These are phyloP conservation scores for Galeruca laticollis DNA, from an alignment of 2,888 invertebrate species.

Conservation along the genomic window DNA sequence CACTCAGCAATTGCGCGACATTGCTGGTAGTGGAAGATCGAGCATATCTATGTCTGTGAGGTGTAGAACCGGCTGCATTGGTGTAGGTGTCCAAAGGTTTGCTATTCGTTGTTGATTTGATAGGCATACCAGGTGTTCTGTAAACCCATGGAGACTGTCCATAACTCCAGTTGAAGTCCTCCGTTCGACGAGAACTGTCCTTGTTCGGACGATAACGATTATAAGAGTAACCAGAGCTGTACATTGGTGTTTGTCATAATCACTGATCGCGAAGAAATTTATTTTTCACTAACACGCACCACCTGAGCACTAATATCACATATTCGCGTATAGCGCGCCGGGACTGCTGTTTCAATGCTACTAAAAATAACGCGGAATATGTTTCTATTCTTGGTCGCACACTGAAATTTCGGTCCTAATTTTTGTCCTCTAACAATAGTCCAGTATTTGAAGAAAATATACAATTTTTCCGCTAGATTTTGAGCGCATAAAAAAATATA, in stretches of 20 bases:
- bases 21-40: conserved; percentile 84
- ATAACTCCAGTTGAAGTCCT: conserved; percentile 31
- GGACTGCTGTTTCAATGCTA: conserved; percentile 72
- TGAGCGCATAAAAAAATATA: background rate
- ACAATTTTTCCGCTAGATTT: background rate
- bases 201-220: conserved; percentile 61
- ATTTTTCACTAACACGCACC: conserved; percentile 34
- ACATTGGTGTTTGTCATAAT: conserved; percentile 52
- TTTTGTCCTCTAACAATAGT: conserved; percentile 29
- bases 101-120: conserved; percentile 45
- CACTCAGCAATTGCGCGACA: conserved; percentile 87
- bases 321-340: conserved; percentile 45
- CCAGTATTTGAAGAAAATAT: background rate
- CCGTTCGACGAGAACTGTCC: conserved; percentile 55
- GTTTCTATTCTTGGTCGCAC: conserved; percentile 53
- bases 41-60: conserved; percentile 74
- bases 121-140: conserved; percentile 46
- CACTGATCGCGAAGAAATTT: conserved; percentile 25
- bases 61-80: conserved; percentile 32
- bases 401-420: conserved; percentile 47
- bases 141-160: conserved; percentile 41
- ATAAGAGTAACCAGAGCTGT: conserved; percentile 59
- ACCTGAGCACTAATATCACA: conserved; percentile 38
- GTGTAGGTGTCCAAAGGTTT: conserved; percentile 49
- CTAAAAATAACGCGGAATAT: conserved; percentile 72